These are phyloP conservation scores for Tuberolachnus salignus DNA, from an alignment of 2,888 invertebrate genomes.

Conservation along the genomic window DNA sequence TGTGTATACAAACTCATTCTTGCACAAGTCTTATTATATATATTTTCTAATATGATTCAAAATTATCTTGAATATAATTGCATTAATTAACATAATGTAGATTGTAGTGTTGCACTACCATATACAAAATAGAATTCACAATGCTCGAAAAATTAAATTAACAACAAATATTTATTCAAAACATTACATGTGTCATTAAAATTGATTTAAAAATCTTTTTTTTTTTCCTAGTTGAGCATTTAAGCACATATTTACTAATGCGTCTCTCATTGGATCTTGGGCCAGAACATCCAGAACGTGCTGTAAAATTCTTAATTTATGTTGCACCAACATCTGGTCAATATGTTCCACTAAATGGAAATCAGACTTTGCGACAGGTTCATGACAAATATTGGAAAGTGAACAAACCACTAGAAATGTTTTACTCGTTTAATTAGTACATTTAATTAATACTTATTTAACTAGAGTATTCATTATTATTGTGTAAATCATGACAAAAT, in stretches of 20 bases:
- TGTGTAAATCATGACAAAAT: too few relatives aligned
- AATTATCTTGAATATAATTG: too few relatives aligned
- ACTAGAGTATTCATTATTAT: too few relatives aligned
- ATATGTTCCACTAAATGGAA: slow-evolving; percentile 82
- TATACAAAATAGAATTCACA: too few relatives aligned
- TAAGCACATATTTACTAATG: slow-evolving; percentile 94
- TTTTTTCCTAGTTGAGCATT: slow-evolving; percentile 80
- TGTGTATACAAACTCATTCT: too few relatives aligned
- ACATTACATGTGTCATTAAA: neutral
- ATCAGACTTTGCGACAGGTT: slow-evolving; percentile 88
- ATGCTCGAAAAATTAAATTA: too few relatives aligned
- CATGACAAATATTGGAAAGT: slow-evolving; percentile 95
- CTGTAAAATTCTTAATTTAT: slow-evolving; percentile 85
- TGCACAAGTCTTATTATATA: too few relatives aligned
- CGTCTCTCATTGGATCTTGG: slow-evolving; percentile 81
- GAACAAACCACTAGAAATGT: slow-evolving; percentile 95
- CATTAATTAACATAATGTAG: too few relatives aligned
- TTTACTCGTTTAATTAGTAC: slow-evolving; percentile 73
- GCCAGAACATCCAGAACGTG: slow-evolving; percentile 74
- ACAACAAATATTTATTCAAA: too few relatives aligned
- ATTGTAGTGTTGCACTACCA: too few relatives aligned
- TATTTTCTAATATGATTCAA: too few relatives aligned
- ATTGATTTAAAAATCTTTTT: slow-evolving; percentile 11
- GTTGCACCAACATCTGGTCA: slow-evolving; percentile 83
- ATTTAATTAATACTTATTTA: neutral